These are phyloP conservation scores for Cheiracanthium punctorium DNA, from an alignment of 2,888 invertebrate genomes.

Conservation along the genomic window DNA sequence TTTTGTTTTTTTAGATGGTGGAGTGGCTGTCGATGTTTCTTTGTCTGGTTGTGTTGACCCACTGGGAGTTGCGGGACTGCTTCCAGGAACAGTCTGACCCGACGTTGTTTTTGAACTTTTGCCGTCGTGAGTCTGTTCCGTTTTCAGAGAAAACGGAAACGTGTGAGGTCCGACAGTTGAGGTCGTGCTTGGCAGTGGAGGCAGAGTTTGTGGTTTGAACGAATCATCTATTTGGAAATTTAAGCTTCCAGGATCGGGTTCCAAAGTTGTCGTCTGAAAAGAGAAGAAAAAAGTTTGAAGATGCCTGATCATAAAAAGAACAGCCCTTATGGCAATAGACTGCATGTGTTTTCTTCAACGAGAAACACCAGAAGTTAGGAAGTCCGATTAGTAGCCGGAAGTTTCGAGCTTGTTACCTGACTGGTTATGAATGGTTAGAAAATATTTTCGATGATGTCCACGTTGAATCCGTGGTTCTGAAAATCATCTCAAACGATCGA, in stretches of 20 bases:
- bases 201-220: background rate
- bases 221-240: slow-evolving; percentile 23
- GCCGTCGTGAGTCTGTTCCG: slow-evolving; percentile 24
- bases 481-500: too few species aligned
- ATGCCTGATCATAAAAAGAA: too few species aligned
- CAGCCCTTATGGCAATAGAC: too few species aligned
- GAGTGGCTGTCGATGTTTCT: background rate
- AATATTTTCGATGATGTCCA: too few species aligned
- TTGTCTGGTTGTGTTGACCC: background rate
- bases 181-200: background rate
- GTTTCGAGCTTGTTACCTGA: too few species aligned
- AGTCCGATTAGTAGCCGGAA: too few species aligned
- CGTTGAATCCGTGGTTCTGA: too few species aligned
- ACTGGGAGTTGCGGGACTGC: background rate
- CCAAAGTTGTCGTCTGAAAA: slow-evolving; percentile 12
- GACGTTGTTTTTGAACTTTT: background rate
- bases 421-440: too few species aligned
- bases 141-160: slow-evolving; percentile 17
- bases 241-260: background rate
- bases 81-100: background rate
- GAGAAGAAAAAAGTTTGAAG: background rate
- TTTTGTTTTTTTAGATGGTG: background rate
- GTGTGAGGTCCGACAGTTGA: too few species aligned
- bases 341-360: too few species aligned
- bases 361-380: too few species aligned